Evolutionary conservation across 2,888 invertebrate species (phyloP), one percentile per base, ranked within the genome.

Genomic region (Quadriops clusia): DNA sequence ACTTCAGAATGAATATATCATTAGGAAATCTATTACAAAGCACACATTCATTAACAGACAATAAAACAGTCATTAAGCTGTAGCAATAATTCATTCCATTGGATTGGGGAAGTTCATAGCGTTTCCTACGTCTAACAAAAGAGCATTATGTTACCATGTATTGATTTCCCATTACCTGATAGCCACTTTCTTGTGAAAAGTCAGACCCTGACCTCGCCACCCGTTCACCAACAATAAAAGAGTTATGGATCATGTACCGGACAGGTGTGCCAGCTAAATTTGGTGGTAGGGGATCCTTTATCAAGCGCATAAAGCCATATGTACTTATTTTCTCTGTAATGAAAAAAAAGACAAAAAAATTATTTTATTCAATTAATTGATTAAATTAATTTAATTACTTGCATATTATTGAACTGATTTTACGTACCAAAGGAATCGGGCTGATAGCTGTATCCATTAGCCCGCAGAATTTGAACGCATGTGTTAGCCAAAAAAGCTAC

Each of bases 401-500:
- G n/a, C n/a, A n/a, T n/a, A 25, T 25, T 9, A 15, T 16, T 7
- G 9, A 26, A 3, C 8, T 13, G 12, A 23, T 17, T 18, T 20
- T 22, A 61, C 72, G 72, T 58, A 89, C 89, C 90, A 58, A 81
- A 90, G 13, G 89, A 89, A 41, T 84, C 83, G 2, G 87, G 83
- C 29, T 77, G 63, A 53, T 86, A 89, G 32, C 65, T 61, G 48
- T 77, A 87, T 27, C 81, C 81, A 44, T 77, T 68, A 36, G 76
- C 72, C 47, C 70, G 73, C 41, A 90, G 61, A 46, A 89, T 77
- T 53, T 81, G 79, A 28, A 81, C 73, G 56, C 86, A 87, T 5
- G 81, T 79, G 50, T 85, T 81, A 14, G 86, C 89, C 40, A 89
- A 62, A 48, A 89, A 74, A 1, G 86, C 81, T 2, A 78, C 72